Evolutionary conservation across 2,888 invertebrate species (phyloP).

Genomic region (Drosophila sordidula): DNA sequence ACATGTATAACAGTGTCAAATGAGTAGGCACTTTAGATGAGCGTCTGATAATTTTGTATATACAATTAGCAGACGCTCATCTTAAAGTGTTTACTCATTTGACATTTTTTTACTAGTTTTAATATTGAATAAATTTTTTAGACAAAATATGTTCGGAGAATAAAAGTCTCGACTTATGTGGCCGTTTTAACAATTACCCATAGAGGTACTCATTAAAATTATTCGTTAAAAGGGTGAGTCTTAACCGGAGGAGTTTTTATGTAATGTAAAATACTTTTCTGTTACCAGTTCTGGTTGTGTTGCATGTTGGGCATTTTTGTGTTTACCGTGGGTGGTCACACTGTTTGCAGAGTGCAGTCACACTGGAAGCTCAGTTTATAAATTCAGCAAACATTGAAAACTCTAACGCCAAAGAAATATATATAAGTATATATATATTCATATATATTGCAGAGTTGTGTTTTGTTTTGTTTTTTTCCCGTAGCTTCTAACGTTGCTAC

Average conservation of each 20-base stretch:
- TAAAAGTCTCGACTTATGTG: too few relatives aligned
- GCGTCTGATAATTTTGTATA: too few relatives aligned
- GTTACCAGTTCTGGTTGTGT: not conserved
- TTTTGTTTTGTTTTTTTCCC: constrained; percentile 52
- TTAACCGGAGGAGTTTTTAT: constrained; percentile 2
- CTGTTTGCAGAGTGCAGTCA: constrained; percentile 41
- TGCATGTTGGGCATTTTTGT: constrained; percentile 3
- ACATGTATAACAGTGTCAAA: too few relatives aligned
- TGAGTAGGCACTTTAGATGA: too few relatives aligned
- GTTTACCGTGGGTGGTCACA: constrained; percentile 25
- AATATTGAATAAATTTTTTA: too few relatives aligned
- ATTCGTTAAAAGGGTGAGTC: not conserved
- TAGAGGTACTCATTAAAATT: not conserved
- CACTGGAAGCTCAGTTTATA: constrained; percentile 60
- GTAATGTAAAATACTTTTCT: not conserved
- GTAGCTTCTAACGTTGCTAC: constrained; percentile 17
- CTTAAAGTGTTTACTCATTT: too few relatives aligned
- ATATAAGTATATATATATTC: not conserved
- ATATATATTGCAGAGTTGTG: constrained; percentile 33
- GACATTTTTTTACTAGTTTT: too few relatives aligned
- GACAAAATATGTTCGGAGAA: too few relatives aligned
- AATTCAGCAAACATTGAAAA: constrained; percentile 56
- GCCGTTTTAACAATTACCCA: too few relatives aligned
- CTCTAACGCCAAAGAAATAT: constrained; percentile 38
- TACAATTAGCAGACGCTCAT: too few relatives aligned